These are phyloP conservation scores for Tonatia bakeri DNA, from an alignment of 2,113 vertebrate genomes.

Conservation along the genomic window DNA sequence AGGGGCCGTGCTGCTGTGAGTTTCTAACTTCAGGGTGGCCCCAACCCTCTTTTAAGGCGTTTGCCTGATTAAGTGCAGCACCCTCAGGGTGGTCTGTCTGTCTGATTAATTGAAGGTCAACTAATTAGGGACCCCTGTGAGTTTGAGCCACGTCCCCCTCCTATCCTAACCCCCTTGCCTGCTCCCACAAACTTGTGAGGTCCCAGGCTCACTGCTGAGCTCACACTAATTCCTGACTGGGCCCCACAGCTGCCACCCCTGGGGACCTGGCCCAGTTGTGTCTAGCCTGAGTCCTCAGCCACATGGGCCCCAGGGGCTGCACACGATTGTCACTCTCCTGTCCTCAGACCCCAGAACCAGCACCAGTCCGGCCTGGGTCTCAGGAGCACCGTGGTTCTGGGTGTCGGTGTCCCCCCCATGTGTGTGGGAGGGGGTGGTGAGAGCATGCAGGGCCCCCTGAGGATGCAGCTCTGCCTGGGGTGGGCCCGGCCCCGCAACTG, in stretches of 20 bases:
- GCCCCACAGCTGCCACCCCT: not conserved
- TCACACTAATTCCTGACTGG: not conserved
- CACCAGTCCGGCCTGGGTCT: not conserved
- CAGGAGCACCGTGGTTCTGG: not conserved
- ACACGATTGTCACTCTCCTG: rapidly evolving
- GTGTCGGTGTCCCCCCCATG: not conserved
- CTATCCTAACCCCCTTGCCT: not conserved
- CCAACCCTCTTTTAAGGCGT: not conserved
- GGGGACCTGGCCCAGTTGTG: not conserved
- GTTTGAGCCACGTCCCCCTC: not conserved
- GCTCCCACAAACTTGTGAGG: not conserved
- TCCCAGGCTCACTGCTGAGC: not conserved
- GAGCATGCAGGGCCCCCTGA: not conserved
- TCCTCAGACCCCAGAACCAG: no score
- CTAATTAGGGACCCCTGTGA: not conserved
- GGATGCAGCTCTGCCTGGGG: not conserved
- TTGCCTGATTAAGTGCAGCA: not conserved
- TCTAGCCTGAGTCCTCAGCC: not conserved
- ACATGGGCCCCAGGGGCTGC: not conserved
- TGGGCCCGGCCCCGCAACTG: not conserved
- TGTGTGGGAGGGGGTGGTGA: not conserved
- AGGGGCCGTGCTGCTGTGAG: rapidly evolving
- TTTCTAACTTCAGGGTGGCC: not conserved
- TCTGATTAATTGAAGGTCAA: not conserved
- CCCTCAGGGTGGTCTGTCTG: not conserved